These are phyloP conservation scores for Stigmatopora nigra DNA, from an alignment of 2,113 vertebrate species.

Conservation along the genomic window DNA sequence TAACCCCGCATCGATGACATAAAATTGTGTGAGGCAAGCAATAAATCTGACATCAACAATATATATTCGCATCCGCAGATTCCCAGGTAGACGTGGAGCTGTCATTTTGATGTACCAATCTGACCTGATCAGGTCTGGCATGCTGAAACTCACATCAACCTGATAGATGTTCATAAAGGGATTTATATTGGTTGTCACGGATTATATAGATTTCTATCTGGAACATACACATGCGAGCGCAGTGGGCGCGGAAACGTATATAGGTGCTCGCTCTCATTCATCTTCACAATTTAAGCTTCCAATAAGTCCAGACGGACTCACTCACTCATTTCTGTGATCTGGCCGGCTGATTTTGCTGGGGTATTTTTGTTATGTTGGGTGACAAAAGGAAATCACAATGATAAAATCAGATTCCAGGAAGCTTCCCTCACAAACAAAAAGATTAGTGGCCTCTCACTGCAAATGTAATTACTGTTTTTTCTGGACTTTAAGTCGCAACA, in stretches of 20 bases:
- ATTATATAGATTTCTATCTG: conserved; percentile 56
- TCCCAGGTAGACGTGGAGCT: conserved; percentile 44
- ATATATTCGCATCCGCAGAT: conserved; percentile 26
- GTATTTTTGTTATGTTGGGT: conserved; percentile 52
- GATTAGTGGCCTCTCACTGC: background rate
- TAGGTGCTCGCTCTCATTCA: conserved; percentile 27
- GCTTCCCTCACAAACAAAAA: conserved; percentile 7
- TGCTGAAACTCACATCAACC: conserved; percentile 42
- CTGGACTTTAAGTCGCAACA: no score
- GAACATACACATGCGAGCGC: conserved; percentile 46
- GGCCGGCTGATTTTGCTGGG: conserved; percentile 50
- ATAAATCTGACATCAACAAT: conserved; percentile 35
- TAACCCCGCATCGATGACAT: background rate
- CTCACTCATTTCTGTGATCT: conserved; percentile 28
- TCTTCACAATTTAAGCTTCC: conserved; percentile 42
- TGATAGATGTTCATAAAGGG: conserved; percentile 66
- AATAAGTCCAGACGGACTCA: background rate
- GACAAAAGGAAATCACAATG: conserved; percentile 57
- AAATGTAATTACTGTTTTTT: no score
- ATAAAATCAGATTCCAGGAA: conserved; percentile 49
- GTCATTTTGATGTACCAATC: conserved; percentile 62
- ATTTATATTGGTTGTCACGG: conserved; percentile 65
- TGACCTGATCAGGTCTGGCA: conserved; percentile 48
- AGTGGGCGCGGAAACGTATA: conserved; percentile 6
- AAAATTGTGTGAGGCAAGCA: conserved; percentile 11